Base-by-base conservation (phyloP, 2,888 invertebrate species). In the Beris chalybata region DNA sequence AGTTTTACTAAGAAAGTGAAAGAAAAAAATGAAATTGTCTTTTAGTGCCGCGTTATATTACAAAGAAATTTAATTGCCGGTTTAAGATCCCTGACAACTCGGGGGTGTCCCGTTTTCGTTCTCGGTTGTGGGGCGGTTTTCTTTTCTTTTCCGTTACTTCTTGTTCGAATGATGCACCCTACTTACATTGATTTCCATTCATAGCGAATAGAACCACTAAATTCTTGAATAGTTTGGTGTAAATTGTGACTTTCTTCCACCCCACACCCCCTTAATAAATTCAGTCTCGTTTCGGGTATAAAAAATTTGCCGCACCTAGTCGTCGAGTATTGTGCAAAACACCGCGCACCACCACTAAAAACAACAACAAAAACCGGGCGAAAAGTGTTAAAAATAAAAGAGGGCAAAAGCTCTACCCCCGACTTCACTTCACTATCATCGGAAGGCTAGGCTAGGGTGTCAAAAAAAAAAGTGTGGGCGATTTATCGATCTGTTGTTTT, bases 401-500 rank as follows among this genome's bases (percentile, higher is more conserved):
- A 50, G 61, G 61, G 38, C 61, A 50, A 61, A 61, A 61, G 61
- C 61, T 61, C 61, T 48, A 31, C 48, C 58, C 58, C 31, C 5
- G 31, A 29, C 57, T 52, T 52, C 52, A 61, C 52, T 22, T 22
- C 22, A 22, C 22, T 22, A 22, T 22, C 22, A 22, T 22, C 22
- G 22, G 3, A 22, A 22, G 52, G 52, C 15, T 32, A 15, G 63
- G 53, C 31, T 63, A 32, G 50, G 29, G 22, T 22, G 22, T 1
- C 22, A 52, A 52, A 32, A 22, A 50, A n/a, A 44, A 64, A 45
- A 54, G 54, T 54, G 59, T 66, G 55, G 63, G 52, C 45, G 45
- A 64, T 64, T 52, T 63, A 68, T 68, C 66, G 68, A 68, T 68
- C 66, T 68, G 66, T 66, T 68, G 66, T 68, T 66, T 68, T 65